Conservation (phyloP, 2,797 vertebrate genomes). For the Cynodonichthys magdalenae region DNA sequence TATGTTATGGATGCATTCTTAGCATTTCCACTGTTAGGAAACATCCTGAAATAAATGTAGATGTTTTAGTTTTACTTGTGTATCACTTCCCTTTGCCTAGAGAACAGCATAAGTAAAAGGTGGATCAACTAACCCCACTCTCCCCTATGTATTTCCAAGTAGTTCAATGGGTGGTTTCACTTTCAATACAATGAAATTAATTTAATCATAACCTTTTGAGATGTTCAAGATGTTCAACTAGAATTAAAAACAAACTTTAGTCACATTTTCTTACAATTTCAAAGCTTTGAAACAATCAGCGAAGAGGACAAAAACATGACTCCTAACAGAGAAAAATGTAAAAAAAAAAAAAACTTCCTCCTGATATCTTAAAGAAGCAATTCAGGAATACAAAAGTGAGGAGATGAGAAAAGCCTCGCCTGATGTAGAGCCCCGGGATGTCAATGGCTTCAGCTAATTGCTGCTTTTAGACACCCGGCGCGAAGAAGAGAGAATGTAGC, state of each 20-base stretch:
- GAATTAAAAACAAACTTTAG: conserved; percentile 21
- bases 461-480: conserved; percentile 69
- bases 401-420: conserved; percentile 63
- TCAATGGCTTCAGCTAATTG: conserved; percentile 77
- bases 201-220: conserved; percentile 18
- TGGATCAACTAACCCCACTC: no score
- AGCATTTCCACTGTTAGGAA: no score
- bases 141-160: no score
- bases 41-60: no score
- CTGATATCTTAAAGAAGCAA: conserved; percentile 51
- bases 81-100: no score
- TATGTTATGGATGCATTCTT: no score
- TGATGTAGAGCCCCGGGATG: conserved; percentile 67
- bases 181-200: conserved; percentile 17
- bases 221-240: conserved; percentile 13
- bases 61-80: no score
- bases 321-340: conserved; percentile 21
- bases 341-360: conserved; percentile 40
- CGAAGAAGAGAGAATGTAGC: conserved; percentile 43
- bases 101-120: no score
- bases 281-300: background rate
- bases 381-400: conserved; percentile 71
- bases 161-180: conserved; percentile 7
- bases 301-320: conserved; percentile 15
- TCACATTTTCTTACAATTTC: conserved; percentile 5